Evolutionary conservation across 1,140 invertebrate species (phyloP).

Genomic region (Bombus sibiricus): DNA sequence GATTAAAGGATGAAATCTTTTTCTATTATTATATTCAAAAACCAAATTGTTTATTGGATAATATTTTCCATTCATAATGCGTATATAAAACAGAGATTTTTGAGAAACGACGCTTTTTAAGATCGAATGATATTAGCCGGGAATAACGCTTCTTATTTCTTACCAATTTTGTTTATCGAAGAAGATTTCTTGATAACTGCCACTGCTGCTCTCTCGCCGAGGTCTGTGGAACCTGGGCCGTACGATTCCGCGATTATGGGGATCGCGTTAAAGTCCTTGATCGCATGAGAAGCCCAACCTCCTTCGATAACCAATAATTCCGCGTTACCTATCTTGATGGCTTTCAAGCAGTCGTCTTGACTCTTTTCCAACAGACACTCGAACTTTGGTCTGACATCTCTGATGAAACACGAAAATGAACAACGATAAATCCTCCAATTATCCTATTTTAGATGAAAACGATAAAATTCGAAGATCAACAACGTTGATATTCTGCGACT

Average conservation of each 20-base stretch:
- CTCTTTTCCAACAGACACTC: slow-evolving; percentile 85
- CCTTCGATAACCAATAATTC: slow-evolving; percentile 87
- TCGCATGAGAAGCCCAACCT: slow-evolving; percentile 84
- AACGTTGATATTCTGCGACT: background rate
- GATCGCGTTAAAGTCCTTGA: slow-evolving; percentile 80
- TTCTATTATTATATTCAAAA: too few species aligned
- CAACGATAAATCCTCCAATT: too few species aligned
- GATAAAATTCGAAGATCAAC: background rate
- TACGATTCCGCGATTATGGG: slow-evolving; percentile 84
- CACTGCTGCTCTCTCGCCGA: slow-evolving; percentile 83
- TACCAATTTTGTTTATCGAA: slow-evolving; percentile 69
- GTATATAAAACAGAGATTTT: background rate
- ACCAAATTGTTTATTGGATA: too few species aligned
- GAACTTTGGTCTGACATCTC: slow-evolving; percentile 88
- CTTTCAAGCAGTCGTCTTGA: slow-evolving; percentile 86
- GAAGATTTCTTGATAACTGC: slow-evolving; percentile 84
- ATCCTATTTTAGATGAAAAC: too few species aligned
- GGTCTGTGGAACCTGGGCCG: slow-evolving; percentile 73
- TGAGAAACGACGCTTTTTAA: background rate
- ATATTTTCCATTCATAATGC: too few species aligned
- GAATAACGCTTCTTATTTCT: background rate
- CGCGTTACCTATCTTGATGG: slow-evolving; percentile 85
- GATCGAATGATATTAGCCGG: too few species aligned
- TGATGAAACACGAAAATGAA: slow-evolving; percentile 31
- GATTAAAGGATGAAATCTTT: too few species aligned